Conservation (phyloP, 2,888 invertebrate species). For the Petrolisthes cinctipes region DNA sequence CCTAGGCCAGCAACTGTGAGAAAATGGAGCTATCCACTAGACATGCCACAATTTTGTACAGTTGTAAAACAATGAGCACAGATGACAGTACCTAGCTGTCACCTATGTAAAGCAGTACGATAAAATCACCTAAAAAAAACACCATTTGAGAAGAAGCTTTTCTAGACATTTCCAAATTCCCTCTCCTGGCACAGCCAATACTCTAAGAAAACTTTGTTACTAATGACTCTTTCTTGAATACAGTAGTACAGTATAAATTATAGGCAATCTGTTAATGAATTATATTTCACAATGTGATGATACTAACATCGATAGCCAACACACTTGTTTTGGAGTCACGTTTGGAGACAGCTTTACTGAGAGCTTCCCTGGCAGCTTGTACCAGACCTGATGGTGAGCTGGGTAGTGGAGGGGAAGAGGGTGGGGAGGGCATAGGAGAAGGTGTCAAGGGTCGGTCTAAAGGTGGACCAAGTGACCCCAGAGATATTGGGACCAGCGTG, state of each 20-base stretch:
- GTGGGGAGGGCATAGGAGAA: slow-evolving; percentile 61
- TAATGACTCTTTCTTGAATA: background rate
- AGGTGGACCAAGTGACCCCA: slow-evolving; percentile 33
- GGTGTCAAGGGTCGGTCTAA: slow-evolving; percentile 44
- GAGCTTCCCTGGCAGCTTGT: slow-evolving; percentile 68
- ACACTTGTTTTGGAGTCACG: slow-evolving; percentile 68
- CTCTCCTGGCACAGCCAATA: background rate
- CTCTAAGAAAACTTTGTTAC: background rate
- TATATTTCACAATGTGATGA: background rate
- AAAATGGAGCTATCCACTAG: too few species aligned
- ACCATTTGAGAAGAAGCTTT: too few species aligned
- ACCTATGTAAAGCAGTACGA: too few species aligned
- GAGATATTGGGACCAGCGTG: slow-evolving; percentile 38
- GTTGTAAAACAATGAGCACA: too few species aligned
- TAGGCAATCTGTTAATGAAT: background rate
- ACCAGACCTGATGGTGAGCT: slow-evolving; percentile 59
- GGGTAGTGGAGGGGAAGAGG: slow-evolving; percentile 55
- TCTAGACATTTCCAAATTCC: too few species aligned
- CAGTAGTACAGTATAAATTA: background rate
- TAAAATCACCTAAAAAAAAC: too few species aligned
- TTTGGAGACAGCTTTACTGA: slow-evolving; percentile 67
- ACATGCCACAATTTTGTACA: too few species aligned
- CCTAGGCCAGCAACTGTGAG: too few species aligned
- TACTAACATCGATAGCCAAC: slow-evolving; percentile 66
- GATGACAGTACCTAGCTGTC: too few species aligned